phyloP scores from a whole-genome alignment of 2,797 vertebrate genomes.

The Sphenodon punctatus region DNA sequence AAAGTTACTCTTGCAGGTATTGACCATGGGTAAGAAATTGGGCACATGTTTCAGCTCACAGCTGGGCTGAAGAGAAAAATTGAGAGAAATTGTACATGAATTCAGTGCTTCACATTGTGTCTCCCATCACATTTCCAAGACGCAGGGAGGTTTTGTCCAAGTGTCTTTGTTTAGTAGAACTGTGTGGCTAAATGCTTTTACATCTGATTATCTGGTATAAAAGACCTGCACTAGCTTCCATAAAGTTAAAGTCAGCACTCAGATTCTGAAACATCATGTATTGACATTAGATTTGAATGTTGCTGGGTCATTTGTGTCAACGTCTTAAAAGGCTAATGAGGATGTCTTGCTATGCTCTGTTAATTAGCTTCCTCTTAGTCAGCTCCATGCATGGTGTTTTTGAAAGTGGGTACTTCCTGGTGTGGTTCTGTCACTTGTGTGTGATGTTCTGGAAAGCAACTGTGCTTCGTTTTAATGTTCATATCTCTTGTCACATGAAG shows the following conservation, averaged over 20 bases:
- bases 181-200: background rate
- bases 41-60: no score
- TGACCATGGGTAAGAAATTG: no score
- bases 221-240: background rate
- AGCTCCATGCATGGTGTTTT: rapidly evolving
- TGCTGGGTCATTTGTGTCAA: background rate
- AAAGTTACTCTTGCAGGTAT: no score
- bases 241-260: background rate
- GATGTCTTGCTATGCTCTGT: background rate
- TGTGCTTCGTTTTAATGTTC: background rate
- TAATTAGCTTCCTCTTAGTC: background rate
- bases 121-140: background rate
- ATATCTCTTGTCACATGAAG: rapidly evolving
- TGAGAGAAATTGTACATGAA: background rate
- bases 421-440: background rate
- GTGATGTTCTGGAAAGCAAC: background rate
- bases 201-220: background rate
- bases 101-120: rapidly evolving
- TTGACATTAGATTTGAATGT: background rate
- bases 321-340: background rate
- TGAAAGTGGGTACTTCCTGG: rapidly evolving
- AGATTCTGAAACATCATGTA: background rate
- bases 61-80: background rate
- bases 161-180: rapidly evolving
- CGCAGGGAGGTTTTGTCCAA: background rate